Evolutionary conservation across 2,113 vertebrate species (phyloP).

Genomic region (Psophia crepitans): DNA sequence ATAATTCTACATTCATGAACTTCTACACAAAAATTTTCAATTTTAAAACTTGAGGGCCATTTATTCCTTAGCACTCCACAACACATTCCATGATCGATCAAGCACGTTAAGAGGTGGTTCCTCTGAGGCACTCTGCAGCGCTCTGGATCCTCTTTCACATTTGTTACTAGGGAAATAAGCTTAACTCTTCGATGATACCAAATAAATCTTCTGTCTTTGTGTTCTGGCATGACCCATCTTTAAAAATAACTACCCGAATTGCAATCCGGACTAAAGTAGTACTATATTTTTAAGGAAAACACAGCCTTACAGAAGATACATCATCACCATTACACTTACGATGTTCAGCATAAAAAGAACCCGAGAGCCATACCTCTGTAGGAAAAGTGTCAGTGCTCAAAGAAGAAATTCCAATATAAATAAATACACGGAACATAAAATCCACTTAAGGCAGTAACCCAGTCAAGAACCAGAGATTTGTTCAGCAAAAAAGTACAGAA

Average conservation of each 20-base stretch:
- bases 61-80: background rate
- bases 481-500: background rate
- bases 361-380: background rate
- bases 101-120: accelerated
- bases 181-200: background rate
- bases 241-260: background rate
- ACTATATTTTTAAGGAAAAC: background rate
- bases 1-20: background rate
- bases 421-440: constrained; percentile 37
- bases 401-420: constrained; percentile 35
- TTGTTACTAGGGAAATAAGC: background rate
- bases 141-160: background rate
- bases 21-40: background rate
- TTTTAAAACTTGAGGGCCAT: background rate
- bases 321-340: background rate
- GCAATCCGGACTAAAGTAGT: background rate
- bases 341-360: background rate
- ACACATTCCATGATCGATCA: background rate
- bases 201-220: background rate
- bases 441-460: background rate
- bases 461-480: background rate
- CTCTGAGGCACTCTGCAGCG: background rate
- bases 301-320: background rate
- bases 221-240: background rate
- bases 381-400: constrained; percentile 60